Conservation (phyloP, 2,113 vertebrate species). For the Osmerus mordax region DNA sequence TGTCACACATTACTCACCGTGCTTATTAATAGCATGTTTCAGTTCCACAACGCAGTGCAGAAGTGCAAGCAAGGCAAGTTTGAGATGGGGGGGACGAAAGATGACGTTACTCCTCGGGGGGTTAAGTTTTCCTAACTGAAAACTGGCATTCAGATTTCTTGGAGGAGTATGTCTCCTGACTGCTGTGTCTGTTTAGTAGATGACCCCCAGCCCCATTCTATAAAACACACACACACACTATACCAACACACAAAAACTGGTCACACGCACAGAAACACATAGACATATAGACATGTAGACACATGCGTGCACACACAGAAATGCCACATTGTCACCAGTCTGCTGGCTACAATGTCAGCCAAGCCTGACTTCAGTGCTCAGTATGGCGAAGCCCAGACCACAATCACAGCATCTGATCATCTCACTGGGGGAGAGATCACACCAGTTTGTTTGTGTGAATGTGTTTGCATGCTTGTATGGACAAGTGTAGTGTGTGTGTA, state of each 20-base stretch:
- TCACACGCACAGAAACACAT: neutral
- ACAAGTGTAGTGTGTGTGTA: neutral
- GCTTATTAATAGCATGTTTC: constrained; percentile 68
- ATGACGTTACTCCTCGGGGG: constrained; percentile 47
- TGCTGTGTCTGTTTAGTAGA: neutral
- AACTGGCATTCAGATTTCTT: constrained; percentile 22
- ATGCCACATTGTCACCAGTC: neutral
- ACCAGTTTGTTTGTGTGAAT: neutral
- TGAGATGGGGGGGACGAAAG: constrained; percentile 33
- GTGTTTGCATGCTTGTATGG: constrained; percentile 7
- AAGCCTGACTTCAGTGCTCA: neutral
- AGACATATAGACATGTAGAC: neutral
- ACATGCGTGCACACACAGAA: constrained; percentile 2
- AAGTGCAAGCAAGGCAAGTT: constrained; percentile 60
- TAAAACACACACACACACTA: constrained; percentile 8
- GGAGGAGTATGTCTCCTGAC: constrained; percentile 29
- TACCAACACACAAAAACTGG: constrained; percentile 34
- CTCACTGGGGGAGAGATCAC: neutral
- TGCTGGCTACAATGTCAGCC: neutral
- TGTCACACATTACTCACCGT: constrained; percentile 4
- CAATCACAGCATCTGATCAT: neutral
- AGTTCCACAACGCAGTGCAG: constrained; percentile 57
- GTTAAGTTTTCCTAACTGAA: constrained; percentile 51
- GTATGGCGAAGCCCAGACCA: neutral
- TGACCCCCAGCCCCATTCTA: neutral